phyloP scores from a whole-genome alignment of 2,113 vertebrate species.

The Heteronetta atricapilla region DNA sequence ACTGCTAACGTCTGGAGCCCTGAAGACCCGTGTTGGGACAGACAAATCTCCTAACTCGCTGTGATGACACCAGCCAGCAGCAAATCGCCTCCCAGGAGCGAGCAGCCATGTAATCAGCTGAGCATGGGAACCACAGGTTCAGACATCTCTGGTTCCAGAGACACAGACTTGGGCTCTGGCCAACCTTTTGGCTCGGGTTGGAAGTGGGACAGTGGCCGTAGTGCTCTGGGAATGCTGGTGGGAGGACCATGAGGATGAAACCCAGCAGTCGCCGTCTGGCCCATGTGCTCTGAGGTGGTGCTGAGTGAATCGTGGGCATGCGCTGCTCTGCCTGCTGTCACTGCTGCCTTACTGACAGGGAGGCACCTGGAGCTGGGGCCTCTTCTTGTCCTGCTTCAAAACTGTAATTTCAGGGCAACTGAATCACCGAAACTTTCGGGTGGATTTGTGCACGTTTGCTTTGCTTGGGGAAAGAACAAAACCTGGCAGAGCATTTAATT shows the following conservation, averaged over 20 bases:
- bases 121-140: not conserved
- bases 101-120: not conserved
- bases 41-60: not conserved
- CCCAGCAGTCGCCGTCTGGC: accelerated
- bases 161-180: not conserved
- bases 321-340: not conserved
- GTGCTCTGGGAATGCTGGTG: too few species aligned
- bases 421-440: not conserved
- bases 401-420: not conserved
- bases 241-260: not conserved
- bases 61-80: not conserved
- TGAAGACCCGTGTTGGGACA: accelerated
- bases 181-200: not conserved
- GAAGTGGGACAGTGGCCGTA: not conserved
- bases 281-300: accelerated
- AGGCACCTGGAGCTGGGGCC: not conserved
- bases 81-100: not conserved
- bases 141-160: not conserved
- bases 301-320: not conserved
- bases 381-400: not conserved
- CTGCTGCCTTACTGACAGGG: not conserved
- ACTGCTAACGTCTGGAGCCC: not conserved
- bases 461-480: not conserved
- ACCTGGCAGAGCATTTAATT: not conserved
- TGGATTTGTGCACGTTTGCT: not conserved